phyloP scores from a whole-genome alignment of 1,140 invertebrate genomes.

The Temnothorax curvispinosus region DNA sequence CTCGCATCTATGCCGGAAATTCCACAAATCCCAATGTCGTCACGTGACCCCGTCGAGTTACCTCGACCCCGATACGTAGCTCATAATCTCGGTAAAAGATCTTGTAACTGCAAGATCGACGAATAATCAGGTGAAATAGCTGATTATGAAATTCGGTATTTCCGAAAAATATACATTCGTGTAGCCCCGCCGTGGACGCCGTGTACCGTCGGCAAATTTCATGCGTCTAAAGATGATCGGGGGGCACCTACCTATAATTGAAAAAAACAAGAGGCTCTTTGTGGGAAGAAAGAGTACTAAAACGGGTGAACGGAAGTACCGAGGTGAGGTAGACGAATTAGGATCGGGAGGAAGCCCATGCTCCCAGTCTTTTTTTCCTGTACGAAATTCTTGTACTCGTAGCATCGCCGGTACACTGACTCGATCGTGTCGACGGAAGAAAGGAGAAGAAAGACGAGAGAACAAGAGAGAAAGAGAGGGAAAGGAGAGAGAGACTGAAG shows the following conservation, averaged over 20 bases:
- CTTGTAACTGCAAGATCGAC: neutral
- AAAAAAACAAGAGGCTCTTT: slow-evolving; percentile 52
- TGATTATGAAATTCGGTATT: slow-evolving; percentile 35
- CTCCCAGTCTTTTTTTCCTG: slow-evolving; percentile 61
- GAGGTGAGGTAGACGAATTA: slow-evolving; percentile 74
- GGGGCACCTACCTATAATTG: slow-evolving; percentile 44
- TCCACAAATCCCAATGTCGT: slow-evolving; percentile 61
- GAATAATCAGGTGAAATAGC: slow-evolving; percentile 21
- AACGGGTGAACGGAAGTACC: slow-evolving; percentile 74
- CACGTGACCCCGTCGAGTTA: slow-evolving; percentile 14
- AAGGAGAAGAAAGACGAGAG: slow-evolving; percentile 46
- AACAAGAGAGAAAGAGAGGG: slow-evolving; percentile 46
- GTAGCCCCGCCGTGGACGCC: neutral
- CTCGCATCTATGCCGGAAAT: slow-evolving; percentile 66
- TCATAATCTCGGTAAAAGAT: neutral
- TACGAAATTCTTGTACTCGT: slow-evolving; percentile 77
- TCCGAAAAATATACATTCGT: slow-evolving; percentile 23
- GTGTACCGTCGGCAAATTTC: slow-evolving; percentile 30
- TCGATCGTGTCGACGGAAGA: slow-evolving; percentile 69
- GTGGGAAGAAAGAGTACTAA: slow-evolving; percentile 44
- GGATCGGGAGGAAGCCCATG: slow-evolving; percentile 73
- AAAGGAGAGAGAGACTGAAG: slow-evolving; percentile 15
- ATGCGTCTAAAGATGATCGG: slow-evolving; percentile 10
- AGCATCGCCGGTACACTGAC: slow-evolving; percentile 75
- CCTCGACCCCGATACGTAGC: slow-evolving; percentile 26